Percentiles rank a stretch among this genome's conserved stretches.
These are phyloP conservation scores for Orycteropus afer DNA, from an alignment of 2,113 vertebrate species.

Conservation along the genomic window DNA sequence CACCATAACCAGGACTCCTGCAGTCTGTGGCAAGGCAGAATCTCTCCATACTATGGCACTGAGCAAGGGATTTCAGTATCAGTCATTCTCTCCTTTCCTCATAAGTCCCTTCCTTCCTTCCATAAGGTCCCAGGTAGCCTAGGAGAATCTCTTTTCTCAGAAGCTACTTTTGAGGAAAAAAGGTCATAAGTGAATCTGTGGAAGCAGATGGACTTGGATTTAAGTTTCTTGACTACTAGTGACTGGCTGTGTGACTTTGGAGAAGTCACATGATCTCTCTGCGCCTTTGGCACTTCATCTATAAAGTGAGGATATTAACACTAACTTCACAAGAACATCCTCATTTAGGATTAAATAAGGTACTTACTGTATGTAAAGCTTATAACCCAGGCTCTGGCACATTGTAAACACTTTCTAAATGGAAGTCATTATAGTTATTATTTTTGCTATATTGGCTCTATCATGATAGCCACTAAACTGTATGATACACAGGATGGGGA, in stretches of 20 bases:
- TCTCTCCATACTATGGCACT: background rate
- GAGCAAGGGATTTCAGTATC: background rate
- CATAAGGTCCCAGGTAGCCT: background rate
- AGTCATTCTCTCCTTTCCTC: background rate
- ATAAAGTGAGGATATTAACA: background rate
- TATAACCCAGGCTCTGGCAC: background rate
- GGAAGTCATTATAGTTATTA: background rate
- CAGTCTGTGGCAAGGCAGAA: background rate
- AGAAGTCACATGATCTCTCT: background rate
- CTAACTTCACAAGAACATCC: background rate
- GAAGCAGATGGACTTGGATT: background rate
- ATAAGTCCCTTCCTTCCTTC: background rate
- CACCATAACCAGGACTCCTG: background rate
- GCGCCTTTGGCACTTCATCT: background rate
- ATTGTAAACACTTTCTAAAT: background rate
- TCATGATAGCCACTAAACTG: background rate
- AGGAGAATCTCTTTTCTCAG: background rate
- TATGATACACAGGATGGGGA: background rate
- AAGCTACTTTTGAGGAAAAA: background rate
- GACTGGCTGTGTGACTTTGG: background rate
- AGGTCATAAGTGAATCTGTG: background rate
- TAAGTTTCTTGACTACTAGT: background rate
- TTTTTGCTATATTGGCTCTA: background rate
- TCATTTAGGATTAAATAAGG: constrained; percentile 6
- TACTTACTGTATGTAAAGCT: background rate